Evolutionary conservation across 2,797 vertebrate species (phyloP), one percentile per base, ranked within the genome.

Genomic region (Sebastes itinus): DNA sequence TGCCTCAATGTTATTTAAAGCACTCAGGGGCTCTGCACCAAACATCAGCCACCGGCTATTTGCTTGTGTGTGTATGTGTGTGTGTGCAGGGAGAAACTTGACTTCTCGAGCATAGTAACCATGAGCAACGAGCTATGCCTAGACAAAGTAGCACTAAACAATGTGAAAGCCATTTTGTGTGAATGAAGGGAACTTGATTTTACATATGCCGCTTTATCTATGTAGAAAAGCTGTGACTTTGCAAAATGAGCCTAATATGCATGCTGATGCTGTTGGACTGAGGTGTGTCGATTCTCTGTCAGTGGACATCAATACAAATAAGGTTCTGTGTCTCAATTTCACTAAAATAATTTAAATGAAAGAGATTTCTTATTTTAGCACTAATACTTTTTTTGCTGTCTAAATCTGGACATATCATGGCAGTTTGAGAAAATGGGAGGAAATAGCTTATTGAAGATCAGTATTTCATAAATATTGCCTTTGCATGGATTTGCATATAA

Each of bases 1-100:
- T 90, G 92, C 87, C 88, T 91, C 90, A 75, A 72, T 91, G 90
- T 92, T 94, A 92, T 93, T 93, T 92, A 92, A 93, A 94, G 92
- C 89, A 93, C 89, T 89, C 89, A 87, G 82, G 90, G 93, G 89
- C 85, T 86, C 81, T 91, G 89, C 89, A 92, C 78, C 85, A 85
- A 93, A 84, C 80, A 90, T 80, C 84, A 90, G 90, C 93, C 86
- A 91, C 63, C 9, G 86, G 90, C 92, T 94, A 90, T 93, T 92
- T 93, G 82, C 71, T 70, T 83, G 23, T 86, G 38, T 70, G 72
- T 66, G 60, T 55, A 18, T 64, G 55, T 73, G 35, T 66, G 27
- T 14, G 18, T 62, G 18, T 25, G 28, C 42, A 42, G 60, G 23
- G 65, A 84, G 54, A 70, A 82, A 85, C 68, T 78, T 86, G 76